A percentile compares a stretch with the other conserved stretches of the same genome.
These are phyloP conservation scores for Drosophila fuyamai DNA, from an alignment of 1,140 invertebrate species.

Conservation along the genomic window DNA sequence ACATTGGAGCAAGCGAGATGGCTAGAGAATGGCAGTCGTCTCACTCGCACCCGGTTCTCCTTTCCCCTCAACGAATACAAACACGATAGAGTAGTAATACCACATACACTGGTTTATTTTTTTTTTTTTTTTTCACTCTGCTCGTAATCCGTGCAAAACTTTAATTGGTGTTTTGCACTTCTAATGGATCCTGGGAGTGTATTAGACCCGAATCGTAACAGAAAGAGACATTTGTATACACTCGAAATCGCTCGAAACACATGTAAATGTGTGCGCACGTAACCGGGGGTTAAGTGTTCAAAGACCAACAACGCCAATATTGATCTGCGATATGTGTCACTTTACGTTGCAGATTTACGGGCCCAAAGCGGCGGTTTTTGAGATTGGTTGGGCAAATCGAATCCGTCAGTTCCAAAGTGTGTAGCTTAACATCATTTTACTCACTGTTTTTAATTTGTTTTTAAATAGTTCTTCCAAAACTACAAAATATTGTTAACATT, in stretches of 20 bases:
- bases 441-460: neutral
- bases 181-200: constrained; percentile 52
- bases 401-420: neutral
- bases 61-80: constrained; percentile 36
- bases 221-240: constrained; percentile 59
- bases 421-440: neutral
- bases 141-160: constrained; percentile 67
- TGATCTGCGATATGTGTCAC: constrained; percentile 45
- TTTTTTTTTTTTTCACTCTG: constrained; percentile 23
- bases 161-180: constrained; percentile 75
- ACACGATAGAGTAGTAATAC: constrained; percentile 5
- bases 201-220: constrained; percentile 56
- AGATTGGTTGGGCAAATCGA: neutral
- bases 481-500: too few relatives aligned
- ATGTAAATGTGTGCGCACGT: constrained; percentile 29
- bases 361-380: neutral
- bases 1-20: constrained; percentile 29
- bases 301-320: constrained; percentile 35
- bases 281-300: constrained; percentile 32
- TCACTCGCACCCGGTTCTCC: constrained; percentile 11
- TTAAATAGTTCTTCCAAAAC: too few relatives aligned
- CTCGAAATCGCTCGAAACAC: constrained; percentile 46
- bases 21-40: neutral
- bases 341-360: constrained; percentile 22
- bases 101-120: constrained; percentile 15